These are phyloP conservation scores for Eristalis arbustorum DNA, from an alignment of 2,888 invertebrate genomes.

Conservation along the genomic window DNA sequence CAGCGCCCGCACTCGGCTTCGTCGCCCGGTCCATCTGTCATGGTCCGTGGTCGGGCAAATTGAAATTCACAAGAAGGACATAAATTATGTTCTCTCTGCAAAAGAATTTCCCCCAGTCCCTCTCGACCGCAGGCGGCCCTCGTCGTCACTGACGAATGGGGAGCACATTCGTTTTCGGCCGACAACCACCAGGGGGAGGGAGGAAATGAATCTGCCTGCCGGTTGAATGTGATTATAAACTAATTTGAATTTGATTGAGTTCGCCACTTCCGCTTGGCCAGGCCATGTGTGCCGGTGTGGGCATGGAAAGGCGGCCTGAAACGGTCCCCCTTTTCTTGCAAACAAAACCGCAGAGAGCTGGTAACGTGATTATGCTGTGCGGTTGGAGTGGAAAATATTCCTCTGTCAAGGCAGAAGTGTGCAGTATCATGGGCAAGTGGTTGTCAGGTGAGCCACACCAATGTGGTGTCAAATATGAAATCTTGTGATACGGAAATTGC, in stretches of 20 bases:
- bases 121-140: not conserved
- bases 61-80: constrained; percentile 29
- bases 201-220: not conserved
- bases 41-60: constrained; percentile 25
- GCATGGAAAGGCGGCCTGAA: not conserved
- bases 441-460: not conserved
- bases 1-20: too few relatives aligned
- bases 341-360: not conserved
- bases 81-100: constrained; percentile 21
- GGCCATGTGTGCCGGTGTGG: not conserved
- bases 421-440: not conserved
- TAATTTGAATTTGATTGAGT: constrained; percentile 33
- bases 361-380: not conserved
- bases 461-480: not conserved
- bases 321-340: not conserved
- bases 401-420: not conserved
- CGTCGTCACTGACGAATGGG: not conserved
- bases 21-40: not conserved
- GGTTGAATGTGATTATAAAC: constrained; percentile 10
- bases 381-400: not conserved
- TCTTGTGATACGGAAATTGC: not conserved
- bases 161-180: constrained; percentile 2
- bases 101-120: constrained; percentile 12
- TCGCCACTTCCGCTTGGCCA: not conserved
- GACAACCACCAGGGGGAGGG: not conserved